Base-by-base conservation (phyloP, 1,140 invertebrate species). In the Cardiocondyla obscurior region DNA sequence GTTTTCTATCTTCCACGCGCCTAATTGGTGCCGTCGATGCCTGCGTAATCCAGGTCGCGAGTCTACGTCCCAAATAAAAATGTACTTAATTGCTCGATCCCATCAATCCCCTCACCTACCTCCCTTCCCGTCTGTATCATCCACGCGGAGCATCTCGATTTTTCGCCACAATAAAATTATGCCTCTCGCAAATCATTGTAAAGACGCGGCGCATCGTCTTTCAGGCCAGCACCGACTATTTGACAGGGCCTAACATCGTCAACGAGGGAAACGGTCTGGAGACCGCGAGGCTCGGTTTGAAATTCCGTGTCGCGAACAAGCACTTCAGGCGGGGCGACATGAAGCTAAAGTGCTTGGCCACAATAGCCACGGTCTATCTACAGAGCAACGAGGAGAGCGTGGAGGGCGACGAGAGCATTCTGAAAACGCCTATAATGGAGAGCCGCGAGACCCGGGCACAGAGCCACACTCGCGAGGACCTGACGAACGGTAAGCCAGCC, bases 261-360 rank as follows among this genome's bases (percentile, higher is more conserved):
- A 76, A 83, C 4, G 89, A 88, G 49, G 85, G 60, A 22, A 88
- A 96, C 82, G 96, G 96, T 0, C 94, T 97, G 44, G 96, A 97
- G 89, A 96, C 96, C 58, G 96, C 96, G 1, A 95, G 95, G 5
- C 93, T 97, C 1, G 96, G 96, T 1, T 91, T 96, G 44, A 95
- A 97, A 89, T 98, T 98, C 91, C 95, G 95, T 83, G 97, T 97
- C 19, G 95, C 95, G 65, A 94, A 95, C 12, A 96, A 96, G 86
- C 97, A 98, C 92, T 98, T 98, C 91, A 96, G 95, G 82, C 95
- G 96, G 69, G 97, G 97, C 85, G 97, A 98, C 90, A 95, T 98
- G 93, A 97, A 97, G 92, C 95, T 98, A 55, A 98, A 98, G 95
- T 98, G 97, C 94, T 95, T 97, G 89, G 97, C 97, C 6, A 98